Percentiles rank a stretch among this genome's conserved stretches.
Evolutionary conservation across 1,140 invertebrate genomes (phyloP).

Genomic region (Hylaeus volcanicus): DNA sequence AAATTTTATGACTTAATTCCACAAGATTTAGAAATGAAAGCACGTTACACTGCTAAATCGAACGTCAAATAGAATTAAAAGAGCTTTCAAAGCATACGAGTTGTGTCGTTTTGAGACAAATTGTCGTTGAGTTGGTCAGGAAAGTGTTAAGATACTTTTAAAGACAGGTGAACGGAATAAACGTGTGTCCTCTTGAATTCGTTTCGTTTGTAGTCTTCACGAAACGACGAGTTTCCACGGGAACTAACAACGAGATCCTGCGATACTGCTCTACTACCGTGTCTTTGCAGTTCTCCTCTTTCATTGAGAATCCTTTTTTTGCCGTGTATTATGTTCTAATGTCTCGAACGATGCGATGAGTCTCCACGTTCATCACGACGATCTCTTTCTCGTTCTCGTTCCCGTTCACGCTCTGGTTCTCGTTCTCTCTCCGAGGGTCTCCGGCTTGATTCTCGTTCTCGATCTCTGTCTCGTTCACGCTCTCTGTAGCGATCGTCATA

Average conservation of each 20-base stretch:
- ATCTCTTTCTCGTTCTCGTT: slow-evolving; percentile 84
- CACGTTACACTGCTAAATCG: neutral
- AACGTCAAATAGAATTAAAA: too few species aligned
- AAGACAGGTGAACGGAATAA: slow-evolving; percentile 16
- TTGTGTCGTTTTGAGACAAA: neutral
- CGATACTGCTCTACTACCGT: neutral
- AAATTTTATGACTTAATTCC: neutral
- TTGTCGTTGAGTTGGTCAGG: neutral
- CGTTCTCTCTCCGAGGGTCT: slow-evolving; percentile 80
- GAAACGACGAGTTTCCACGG: slow-evolving; percentile 6
- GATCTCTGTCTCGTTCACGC: slow-evolving; percentile 80
- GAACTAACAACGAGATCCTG: neutral
- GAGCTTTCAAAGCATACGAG: too few species aligned
- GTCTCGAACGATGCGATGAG: slow-evolving; percentile 86
- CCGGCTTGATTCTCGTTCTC: slow-evolving; percentile 77
- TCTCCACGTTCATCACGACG: slow-evolving; percentile 84
- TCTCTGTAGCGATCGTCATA: slow-evolving; percentile 91
- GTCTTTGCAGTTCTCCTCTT: neutral
- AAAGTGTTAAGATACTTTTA: slow-evolving; percentile 19
- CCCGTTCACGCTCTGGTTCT: slow-evolving; percentile 84
- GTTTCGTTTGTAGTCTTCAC: neutral
- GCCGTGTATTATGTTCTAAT: slow-evolving; percentile 76
- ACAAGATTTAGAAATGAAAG: neutral
- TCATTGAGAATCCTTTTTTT: neutral
- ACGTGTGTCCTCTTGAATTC: neutral